Percentiles rank a stretch among this genome's conserved stretches.
phyloP scores from a whole-genome alignment of 2,888 invertebrate species.

The Chrysodeixis includens region DNA sequence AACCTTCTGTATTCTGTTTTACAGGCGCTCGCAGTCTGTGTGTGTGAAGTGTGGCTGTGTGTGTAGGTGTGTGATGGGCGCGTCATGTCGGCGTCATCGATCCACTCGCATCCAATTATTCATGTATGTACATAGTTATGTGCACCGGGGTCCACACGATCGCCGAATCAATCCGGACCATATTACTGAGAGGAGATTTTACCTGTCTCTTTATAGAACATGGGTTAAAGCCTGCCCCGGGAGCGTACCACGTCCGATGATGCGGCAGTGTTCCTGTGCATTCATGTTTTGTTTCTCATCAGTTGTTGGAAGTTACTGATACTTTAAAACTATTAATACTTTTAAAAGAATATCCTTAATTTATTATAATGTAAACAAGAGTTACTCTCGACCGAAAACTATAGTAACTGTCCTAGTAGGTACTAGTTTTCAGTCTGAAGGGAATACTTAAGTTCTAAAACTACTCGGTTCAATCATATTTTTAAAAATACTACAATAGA shows the following conservation, averaged over 20 bases:
- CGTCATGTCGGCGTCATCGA: constrained; percentile 67
- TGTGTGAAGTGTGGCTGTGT: constrained; percentile 12
- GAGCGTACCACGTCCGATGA: neutral
- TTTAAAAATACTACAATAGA: neutral
- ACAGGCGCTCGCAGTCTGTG: neutral
- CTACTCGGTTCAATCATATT: neutral
- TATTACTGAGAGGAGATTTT: neutral
- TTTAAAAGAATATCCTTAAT: no score
- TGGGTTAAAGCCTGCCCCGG: neutral
- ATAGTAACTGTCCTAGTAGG: no score
- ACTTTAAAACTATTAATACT: neutral
- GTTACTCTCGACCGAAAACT: no score
- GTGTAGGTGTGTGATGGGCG: constrained; percentile 28
- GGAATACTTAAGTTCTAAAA: neutral
- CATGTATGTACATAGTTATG: constrained; percentile 59
- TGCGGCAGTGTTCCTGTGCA: neutral
- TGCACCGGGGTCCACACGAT: constrained; percentile 42
- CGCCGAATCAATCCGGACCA: neutral
- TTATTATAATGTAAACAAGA: no score
- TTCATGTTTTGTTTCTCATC: neutral
- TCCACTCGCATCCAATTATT: constrained; percentile 67
- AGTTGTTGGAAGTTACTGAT: neutral
- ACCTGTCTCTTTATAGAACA: neutral
- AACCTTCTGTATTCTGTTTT: neutral
- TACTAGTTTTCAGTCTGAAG: no score